Conservation (phyloP, 2,888 invertebrate genomes). For the Acheta domesticus region DNA sequence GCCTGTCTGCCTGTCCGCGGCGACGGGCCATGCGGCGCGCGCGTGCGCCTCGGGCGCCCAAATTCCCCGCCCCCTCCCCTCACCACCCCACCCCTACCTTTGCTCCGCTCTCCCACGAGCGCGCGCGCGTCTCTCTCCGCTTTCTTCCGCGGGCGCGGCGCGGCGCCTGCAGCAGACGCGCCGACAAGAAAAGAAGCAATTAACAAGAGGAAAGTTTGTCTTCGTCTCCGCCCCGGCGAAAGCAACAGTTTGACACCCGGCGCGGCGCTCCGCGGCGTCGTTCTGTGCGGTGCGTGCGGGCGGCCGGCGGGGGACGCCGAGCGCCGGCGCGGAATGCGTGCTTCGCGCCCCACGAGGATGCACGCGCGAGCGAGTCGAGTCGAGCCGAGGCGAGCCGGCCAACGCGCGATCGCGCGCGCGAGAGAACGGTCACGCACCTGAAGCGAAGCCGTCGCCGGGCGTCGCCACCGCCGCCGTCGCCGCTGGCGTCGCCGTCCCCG, state of each 20-base stretch:
- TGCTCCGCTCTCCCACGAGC: too few relatives aligned
- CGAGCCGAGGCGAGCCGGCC: too few relatives aligned
- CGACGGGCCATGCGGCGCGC: neutral
- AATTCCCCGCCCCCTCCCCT: neutral
- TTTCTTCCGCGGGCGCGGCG: too few relatives aligned
- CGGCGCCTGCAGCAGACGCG: neutral
- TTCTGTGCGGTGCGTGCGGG: neutral
- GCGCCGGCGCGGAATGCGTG: too few relatives aligned
- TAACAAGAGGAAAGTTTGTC: conserved; percentile 9
- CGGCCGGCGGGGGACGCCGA: neutral
- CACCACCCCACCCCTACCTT: neutral
- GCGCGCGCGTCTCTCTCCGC: too few relatives aligned
- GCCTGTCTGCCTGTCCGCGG: neutral
- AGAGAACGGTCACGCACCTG: too few relatives aligned
- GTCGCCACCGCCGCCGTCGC: neutral
- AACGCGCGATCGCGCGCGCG: too few relatives aligned
- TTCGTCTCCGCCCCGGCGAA: neutral
- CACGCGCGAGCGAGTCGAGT: too few relatives aligned
- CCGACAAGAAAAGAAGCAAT: neutral
- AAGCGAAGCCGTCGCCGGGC: neutral
- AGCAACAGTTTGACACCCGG: conserved; percentile 18
- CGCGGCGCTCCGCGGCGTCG: neutral
- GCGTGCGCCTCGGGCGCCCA: neutral
- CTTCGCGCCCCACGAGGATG: too few relatives aligned
- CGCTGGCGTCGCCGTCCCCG: neutral